Conservation (phyloP, 1,140 invertebrate species). For the Philopotamus ludificatus region DNA sequence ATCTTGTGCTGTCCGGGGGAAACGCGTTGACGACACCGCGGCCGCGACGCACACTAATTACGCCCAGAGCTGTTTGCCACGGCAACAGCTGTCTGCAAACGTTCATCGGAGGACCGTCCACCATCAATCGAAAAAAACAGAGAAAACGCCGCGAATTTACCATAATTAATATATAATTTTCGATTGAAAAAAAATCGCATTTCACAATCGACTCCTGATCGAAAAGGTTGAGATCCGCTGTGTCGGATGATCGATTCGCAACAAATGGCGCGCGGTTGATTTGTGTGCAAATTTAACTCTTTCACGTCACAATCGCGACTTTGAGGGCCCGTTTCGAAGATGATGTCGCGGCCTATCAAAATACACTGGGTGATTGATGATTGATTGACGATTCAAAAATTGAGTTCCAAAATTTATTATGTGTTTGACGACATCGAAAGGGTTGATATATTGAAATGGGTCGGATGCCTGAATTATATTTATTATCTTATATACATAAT, state of each 20-base stretch:
- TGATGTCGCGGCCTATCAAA: not conserved
- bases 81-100: not conserved
- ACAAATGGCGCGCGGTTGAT: not conserved
- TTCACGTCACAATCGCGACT: not conserved
- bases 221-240: too few species aligned
- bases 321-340: not conserved
- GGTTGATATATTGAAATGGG: too few species aligned
- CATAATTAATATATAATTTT: too few species aligned
- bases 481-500: too few species aligned
- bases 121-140: too few species aligned
- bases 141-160: too few species aligned
- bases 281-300: not conserved
- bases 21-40: not conserved
- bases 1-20: conserved; percentile 27
- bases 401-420: too few species aligned
- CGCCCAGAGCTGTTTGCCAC: too few species aligned
- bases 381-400: not conserved
- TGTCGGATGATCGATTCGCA: not conserved
- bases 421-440: too few species aligned
- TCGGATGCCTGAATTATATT: too few species aligned
- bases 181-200: too few species aligned
- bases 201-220: too few species aligned
- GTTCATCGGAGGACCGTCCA: not conserved
- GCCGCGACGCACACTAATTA: conserved; percentile 28
- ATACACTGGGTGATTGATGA: not conserved